phyloP scores from a whole-genome alignment of 2,888 invertebrate genomes.

The Drosophila histrio region DNA sequence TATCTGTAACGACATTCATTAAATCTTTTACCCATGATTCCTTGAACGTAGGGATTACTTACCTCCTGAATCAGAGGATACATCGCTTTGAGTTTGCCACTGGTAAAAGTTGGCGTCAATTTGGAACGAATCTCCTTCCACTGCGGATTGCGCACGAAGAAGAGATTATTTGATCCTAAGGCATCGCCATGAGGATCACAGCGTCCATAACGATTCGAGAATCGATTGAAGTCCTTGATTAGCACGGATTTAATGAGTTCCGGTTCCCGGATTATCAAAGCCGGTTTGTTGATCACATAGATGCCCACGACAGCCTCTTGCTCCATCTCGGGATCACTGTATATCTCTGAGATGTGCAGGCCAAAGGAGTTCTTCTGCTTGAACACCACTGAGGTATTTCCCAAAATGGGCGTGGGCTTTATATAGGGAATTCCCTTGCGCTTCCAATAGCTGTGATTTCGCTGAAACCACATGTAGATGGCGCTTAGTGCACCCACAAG shows the following conservation, averaged over 20 bases:
- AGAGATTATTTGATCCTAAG: slow-evolving; percentile 83
- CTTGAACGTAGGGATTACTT: background rate
- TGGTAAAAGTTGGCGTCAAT: slow-evolving; percentile 85
- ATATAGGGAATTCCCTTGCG: slow-evolving; percentile 82
- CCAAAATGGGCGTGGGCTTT: slow-evolving; percentile 83
- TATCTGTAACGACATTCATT: slow-evolving; percentile 53
- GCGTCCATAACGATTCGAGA: slow-evolving; percentile 76
- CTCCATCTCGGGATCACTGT: slow-evolving; percentile 73
- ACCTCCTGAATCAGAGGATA: slow-evolving; percentile 82
- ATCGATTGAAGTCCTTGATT: slow-evolving; percentile 85
- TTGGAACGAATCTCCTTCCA: slow-evolving; percentile 84
- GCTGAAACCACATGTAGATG: slow-evolving; percentile 82
- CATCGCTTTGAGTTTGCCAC: slow-evolving; percentile 83
- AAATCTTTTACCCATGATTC: too few species aligned
- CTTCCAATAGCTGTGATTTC: slow-evolving; percentile 80
- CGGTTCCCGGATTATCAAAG: slow-evolving; percentile 84
- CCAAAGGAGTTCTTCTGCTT: slow-evolving; percentile 74
- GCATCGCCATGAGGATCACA: slow-evolving; percentile 81
- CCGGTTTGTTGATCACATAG: slow-evolving; percentile 84
- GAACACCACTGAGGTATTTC: slow-evolving; percentile 83
- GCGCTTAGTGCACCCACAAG: slow-evolving; percentile 51
- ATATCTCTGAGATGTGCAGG: slow-evolving; percentile 81
- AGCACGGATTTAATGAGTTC: slow-evolving; percentile 84
- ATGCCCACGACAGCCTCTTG: slow-evolving; percentile 82
- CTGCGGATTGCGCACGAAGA: slow-evolving; percentile 83